Base-by-base conservation (phyloP, 2,113 vertebrate genomes). In the Sander lucioperca region DNA sequence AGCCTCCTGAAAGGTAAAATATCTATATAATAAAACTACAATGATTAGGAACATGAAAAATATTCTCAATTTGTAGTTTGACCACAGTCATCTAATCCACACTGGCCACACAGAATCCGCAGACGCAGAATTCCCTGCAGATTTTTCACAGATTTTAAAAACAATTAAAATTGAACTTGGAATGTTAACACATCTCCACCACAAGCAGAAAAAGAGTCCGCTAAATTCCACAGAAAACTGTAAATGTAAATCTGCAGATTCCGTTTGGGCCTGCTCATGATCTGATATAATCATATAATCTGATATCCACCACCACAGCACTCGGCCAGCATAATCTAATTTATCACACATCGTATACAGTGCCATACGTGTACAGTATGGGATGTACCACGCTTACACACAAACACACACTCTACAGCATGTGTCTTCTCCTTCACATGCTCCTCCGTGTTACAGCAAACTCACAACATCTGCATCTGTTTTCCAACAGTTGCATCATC, bases 401-500 rank as follows among this genome's bases (percentile, higher is more conserved):
- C 59, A 85, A 23, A 79, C 57, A 78, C 75, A 69, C 51, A 30
- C 53, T 70, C 58, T 9, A 19, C 53, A 67, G 30, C 43, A 36
- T 25, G n/a, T n/a, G 13, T 53, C 39, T 62, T 18, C 48, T 25
- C 54, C 19, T 68, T 50, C 21, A 61, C 59, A 70, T 27, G 18
- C 23, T 72, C n/a, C 74, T 43, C 7, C 3, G 59, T 15, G 30
- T 75, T 23, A 27, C 30, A 77, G 30, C 7, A 77, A 75, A 70
- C 73, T 33, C 45, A 54, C 56, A 66, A n/a, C 74, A 79, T 85
- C 75, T 85, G 74, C 76, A 82, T 88, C 14, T 51, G n/a, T 75
- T 80, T 69, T 51, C 61, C 77, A 62, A 63, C 77, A 79, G 70
- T 62, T 66, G 53, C 50, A 77, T 82, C 39, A 67, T 23, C 56